These are phyloP conservation scores for Scopus umbretta DNA, from an alignment of 2,113 vertebrate species.

Conservation along the genomic window DNA sequence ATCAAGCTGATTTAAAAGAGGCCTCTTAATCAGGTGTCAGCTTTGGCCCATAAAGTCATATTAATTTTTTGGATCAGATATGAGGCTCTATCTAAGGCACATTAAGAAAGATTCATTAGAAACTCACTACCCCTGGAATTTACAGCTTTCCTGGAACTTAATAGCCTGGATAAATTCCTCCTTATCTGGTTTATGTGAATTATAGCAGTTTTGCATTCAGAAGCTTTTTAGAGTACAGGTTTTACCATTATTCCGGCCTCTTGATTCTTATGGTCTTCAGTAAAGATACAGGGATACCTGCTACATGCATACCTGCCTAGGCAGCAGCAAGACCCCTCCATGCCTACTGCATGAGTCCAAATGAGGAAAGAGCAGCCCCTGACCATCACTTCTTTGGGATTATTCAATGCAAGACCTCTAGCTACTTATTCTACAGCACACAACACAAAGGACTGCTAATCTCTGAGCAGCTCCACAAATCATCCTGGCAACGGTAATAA, in stretches of 20 bases:
- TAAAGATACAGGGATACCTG: not conserved
- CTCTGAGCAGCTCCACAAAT: not conserved
- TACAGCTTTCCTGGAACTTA: conserved; percentile 52
- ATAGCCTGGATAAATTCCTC: conserved; percentile 46
- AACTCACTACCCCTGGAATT: conserved; percentile 52
- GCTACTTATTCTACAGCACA: not conserved
- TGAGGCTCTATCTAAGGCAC: conserved; percentile 30
- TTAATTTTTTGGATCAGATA: conserved; percentile 61
- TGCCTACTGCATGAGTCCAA: not conserved
- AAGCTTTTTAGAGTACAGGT: not conserved
- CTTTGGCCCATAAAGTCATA: conserved; percentile 57
- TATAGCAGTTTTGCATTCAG: not conserved
- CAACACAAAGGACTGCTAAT: not conserved
- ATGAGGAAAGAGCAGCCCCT: not conserved
- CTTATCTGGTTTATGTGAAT: conserved; percentile 49
- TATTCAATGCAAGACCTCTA: not conserved
- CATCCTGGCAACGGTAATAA: not conserved
- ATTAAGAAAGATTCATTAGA: conserved; percentile 58
- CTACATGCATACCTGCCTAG: too few relatives aligned
- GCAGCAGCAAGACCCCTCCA: not conserved
- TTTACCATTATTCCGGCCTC: not conserved
- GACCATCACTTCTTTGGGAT: not conserved
- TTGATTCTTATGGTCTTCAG: not conserved
- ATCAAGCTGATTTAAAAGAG: conserved; percentile 49
- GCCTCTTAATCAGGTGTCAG: conserved; percentile 58